Conservation (phyloP, 2,888 invertebrate species). For the Noctua janthe region DNA sequence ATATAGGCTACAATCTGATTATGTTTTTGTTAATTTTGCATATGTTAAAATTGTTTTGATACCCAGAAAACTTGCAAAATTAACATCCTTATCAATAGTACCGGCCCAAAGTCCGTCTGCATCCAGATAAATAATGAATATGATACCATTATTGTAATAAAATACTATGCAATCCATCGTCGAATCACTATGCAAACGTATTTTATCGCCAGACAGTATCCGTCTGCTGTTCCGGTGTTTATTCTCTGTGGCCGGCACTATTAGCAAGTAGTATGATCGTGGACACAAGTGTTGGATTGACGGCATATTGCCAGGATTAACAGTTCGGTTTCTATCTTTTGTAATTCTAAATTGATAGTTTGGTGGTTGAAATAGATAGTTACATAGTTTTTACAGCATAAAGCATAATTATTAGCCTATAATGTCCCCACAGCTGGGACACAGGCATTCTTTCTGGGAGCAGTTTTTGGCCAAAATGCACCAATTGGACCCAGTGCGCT, state of each 20-base stretch:
- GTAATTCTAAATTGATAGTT: no score
- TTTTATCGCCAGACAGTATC: slow-evolving; percentile 59
- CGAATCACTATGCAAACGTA: slow-evolving; percentile 52
- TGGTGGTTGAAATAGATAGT: neutral
- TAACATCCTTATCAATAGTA: neutral
- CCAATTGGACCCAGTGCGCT: neutral
- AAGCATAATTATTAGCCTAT: neutral
- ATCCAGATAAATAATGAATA: slow-evolving; percentile 35
- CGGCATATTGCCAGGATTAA: neutral
- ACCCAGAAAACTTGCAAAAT: neutral
- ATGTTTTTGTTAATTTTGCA: no score
- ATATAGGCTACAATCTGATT: no score
- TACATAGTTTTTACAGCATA: neutral
- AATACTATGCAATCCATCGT: slow-evolving; percentile 38
- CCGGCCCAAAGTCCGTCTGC: slow-evolving; percentile 10
- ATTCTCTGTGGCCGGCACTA: slow-evolving; percentile 39
- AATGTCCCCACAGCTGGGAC: neutral
- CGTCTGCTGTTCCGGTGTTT: slow-evolving; percentile 62
- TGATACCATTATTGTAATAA: slow-evolving; percentile 20
- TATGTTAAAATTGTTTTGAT: neutral
- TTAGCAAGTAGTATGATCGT: slow-evolving; percentile 39
- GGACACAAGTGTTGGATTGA: slow-evolving; percentile 26
- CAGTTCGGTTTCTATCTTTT: neutral
- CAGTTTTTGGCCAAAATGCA: neutral
- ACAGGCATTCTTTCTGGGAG: neutral